Evolutionary conservation across 2,797 vertebrate genomes (phyloP), one percentile per base, ranked within the genome.

Genomic region (Trematomus bernacchii): DNA sequence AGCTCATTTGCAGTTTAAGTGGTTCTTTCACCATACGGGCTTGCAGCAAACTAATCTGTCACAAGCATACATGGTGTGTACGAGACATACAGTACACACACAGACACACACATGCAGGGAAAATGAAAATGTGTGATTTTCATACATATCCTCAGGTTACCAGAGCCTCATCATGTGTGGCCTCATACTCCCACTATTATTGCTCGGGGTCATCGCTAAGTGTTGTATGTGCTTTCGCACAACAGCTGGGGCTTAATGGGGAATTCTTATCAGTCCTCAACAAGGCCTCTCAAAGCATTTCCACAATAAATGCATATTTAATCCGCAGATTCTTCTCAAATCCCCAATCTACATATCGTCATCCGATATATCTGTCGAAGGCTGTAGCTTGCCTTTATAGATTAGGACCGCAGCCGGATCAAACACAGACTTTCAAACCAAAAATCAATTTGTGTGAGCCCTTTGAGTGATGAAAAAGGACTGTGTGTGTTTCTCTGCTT

Each of bases 371-470:
- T 65, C 50, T 59, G 69, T 75, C 53, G 9, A 12, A 47, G 64
- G 51, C 48, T 40, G 51, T 6, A 40, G 18, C 53, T 18, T 48
- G 42, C 15, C 55, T 68, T 37, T n/a, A 2, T 12, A 72, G 84
- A 85, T 79, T 66, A 74, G 63, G 53, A 37, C 14, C 3, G 1
- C 4, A 14, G 33, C 19, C 64, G 2, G 79, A 83, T 89, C 84
- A 71, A 85, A 89, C 84, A 68, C 42, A 3, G 33, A 50, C 66
- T 68, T 75, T 79, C 64, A 66, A 85, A 84, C 70, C 54, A 52
- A 79, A 87, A 89, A 89, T 91, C 85, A 52, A 92, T 91, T 80
- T 82, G 79, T 83, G 80, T 86, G 81, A 85, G 77, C 76, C 58
- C 52, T 82, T 63, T 74, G 76, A 86, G 82, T 74, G 84, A 88